A percentile compares a stretch with the other conserved stretches of the same genome.
Conservation (phyloP, 2,113 vertebrate species). For the Zingel zingel region DNA sequence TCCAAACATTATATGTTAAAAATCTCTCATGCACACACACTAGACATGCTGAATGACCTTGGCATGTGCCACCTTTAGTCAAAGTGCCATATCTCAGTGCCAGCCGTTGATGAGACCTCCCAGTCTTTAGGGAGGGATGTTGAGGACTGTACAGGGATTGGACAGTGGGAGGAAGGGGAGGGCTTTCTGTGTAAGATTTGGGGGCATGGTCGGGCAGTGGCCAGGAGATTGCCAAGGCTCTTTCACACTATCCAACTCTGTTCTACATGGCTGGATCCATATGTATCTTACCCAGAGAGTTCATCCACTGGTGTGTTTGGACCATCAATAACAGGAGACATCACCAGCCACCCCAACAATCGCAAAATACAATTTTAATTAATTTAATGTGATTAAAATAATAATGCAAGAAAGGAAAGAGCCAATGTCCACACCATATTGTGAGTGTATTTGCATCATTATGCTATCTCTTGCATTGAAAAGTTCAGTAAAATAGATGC, state of each 20-base stretch:
- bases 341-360: not conserved
- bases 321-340: constrained; percentile 3
- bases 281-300: constrained; percentile 21
- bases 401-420: not conserved
- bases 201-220: not conserved
- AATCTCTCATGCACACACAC: constrained; percentile 29
- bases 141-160: constrained; percentile 41
- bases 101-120: constrained; percentile 65
- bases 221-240: constrained; percentile 10
- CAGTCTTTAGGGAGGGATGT: constrained; percentile 44
- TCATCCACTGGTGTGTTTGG: constrained; percentile 17
- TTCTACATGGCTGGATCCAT: constrained; percentile 39
- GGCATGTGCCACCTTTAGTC: constrained; percentile 57
- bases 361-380: not conserved
- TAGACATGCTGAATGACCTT: constrained; percentile 68
- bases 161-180: constrained; percentile 8
- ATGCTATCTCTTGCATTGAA: constrained; percentile 7
- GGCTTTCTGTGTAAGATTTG: constrained; percentile 1
- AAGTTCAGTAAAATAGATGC: not conserved
- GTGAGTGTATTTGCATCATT: not conserved
- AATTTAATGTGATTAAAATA: too few relatives aligned
- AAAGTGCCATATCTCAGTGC: constrained; percentile 51
- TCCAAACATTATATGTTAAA: constrained; percentile 30
- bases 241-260: constrained; percentile 22
- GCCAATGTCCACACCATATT: not conserved